phyloP scores from a whole-genome alignment of 1,140 invertebrate genomes.

The Pentalonia nigronervosa region DNA sequence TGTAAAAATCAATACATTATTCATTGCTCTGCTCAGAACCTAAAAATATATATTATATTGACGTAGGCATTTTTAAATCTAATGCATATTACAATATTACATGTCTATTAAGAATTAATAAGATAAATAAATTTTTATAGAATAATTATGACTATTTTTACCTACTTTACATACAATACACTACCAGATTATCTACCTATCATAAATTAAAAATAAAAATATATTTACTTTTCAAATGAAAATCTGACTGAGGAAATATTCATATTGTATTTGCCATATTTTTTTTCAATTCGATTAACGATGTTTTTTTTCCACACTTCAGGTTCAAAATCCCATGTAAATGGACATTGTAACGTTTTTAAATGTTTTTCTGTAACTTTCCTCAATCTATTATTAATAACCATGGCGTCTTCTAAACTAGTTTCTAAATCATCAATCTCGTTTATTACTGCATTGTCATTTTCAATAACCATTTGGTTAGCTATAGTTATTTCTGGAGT shows the following conservation, averaged over 20 bases:
- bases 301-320: background rate
- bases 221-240: slow-evolving; percentile 40
- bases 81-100: background rate
- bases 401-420: too few species aligned
- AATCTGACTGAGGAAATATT: background rate
- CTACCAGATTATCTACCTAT: background rate
- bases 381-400: background rate
- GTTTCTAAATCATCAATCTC: background rate
- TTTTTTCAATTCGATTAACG: background rate
- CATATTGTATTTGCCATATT: background rate
- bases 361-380: background rate
- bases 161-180: background rate
- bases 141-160: background rate
- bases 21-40: too few species aligned
- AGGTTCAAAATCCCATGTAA: slow-evolving; percentile 27
- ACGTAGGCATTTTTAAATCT: background rate
- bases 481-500: background rate
- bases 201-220: background rate
- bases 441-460: background rate
- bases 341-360: slow-evolving; percentile 28
- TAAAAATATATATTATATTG: too few species aligned
- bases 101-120: background rate
- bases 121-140: background rate
- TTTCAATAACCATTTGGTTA: background rate
- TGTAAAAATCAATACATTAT: too few species aligned